Evolutionary conservation across 2,888 invertebrate genomes (phyloP), one percentile per base, ranked within the genome.

Genomic region (Graphium colonna): DNA sequence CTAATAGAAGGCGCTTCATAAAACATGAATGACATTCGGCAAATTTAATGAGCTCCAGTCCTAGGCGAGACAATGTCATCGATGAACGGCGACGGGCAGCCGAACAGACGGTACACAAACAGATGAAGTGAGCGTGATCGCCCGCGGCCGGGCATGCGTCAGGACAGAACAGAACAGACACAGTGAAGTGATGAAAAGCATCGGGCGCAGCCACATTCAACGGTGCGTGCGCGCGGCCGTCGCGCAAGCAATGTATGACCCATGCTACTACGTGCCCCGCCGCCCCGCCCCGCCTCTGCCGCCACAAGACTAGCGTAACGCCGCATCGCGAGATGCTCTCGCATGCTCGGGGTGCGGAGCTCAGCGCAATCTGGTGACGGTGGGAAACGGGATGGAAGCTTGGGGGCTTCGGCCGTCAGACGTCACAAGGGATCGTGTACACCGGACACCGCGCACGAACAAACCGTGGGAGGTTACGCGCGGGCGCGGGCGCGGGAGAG

Each of bases 191-290:
- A 88, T 88, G 88, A 87, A 75, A 89, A 88, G 88, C 88, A 71
- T 87, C 87, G 88, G 88, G 87, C 87, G 84, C 88, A 88, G 88
- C 87, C 88, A 88, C 88, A 88, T 86, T 82, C 76, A 88, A 85
- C 86, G 86, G 83, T 82, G 86, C 85, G 87, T 80, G 85, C 83
- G 84, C 82, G 80, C 85, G 86, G 86, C 83, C 85, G 82, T 80
- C 82, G 87, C 85, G 83, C 86, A 87, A 87, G 87, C 87, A 79
- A 87, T 85, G 84, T 84, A 83, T 86, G 86, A 86, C 88, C 85
- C 88, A 88, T 88, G 88, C 88, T 87, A 86, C 87, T 87, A 86
- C 85, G 75, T 68, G 80, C 74, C 77, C 73, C 71, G 67, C 57
- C 60, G 68, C 39, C 64, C 65, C 60, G 64, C 62, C 74, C 48